Base-by-base conservation (phyloP, 2,797 vertebrate species). In the Gymnocypris eckloni region DNA sequence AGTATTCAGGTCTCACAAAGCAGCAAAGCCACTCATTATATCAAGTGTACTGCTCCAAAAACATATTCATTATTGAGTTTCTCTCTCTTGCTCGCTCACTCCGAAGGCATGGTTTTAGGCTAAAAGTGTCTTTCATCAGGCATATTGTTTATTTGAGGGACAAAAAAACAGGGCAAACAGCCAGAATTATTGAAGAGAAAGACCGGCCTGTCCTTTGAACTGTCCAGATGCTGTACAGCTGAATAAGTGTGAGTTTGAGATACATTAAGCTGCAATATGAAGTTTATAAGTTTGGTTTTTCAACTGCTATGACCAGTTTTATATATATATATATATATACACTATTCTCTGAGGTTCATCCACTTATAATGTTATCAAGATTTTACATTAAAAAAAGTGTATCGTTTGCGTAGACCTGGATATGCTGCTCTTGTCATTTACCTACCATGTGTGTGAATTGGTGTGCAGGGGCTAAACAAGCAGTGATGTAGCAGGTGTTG, bases 11-110 rank as follows among this genome's bases (percentile, higher is more conserved):
- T 79, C 85, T 85, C 67, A 89, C 80, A 86, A 88, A 89, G 85
- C 81, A 69, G 59, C 87, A 86, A 90, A 87, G 88, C 79, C 85
- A 83, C 86, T 90, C 83, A 82, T 86, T 86, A 86, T 87, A 89
- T 90, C 86, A 86, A 89, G 86, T 81, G 86, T 70, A 80, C 72
- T 72, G 70, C 59, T 88, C 54, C 69, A 72, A 78, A 83, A 78
- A 64, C 41, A 50, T 67, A 71, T 83, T 89, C 85, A 89, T 89
- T 86, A 83, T 79, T 88, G 80, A 78, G 82, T 41, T 56, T 69
- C 86, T n/a, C 86, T 82, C 64, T 48, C 67, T 45, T n/a, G 20
- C 82, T 88, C 59, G 0, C 50, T 54, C 28, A 20, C 78, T 89
- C 75, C 39, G 41, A 81, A 71, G 56, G 50, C 67, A 50, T 52